A percentile compares a stretch with the other conserved stretches of the same genome.
These are phyloP conservation scores for Philereme vetulata DNA, from an alignment of 2,888 invertebrate species.

Conservation along the genomic window DNA sequence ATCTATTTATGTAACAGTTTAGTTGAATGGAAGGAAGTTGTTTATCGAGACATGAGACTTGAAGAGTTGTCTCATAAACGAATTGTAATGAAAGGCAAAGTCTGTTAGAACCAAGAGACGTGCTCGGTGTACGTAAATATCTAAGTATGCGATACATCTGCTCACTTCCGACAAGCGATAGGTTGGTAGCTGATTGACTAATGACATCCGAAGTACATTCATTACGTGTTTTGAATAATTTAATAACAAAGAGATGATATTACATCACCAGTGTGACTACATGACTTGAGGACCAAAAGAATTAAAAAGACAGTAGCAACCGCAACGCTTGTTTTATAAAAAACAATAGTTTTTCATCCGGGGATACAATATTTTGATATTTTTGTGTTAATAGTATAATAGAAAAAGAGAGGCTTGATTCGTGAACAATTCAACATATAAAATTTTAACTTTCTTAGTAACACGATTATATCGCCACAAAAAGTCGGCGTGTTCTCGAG, in stretches of 20 bases:
- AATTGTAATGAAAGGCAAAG: constrained; percentile 49
- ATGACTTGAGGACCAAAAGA: no score
- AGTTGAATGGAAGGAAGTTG: constrained; percentile 55
- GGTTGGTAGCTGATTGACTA: constrained; percentile 51
- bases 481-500: no score
- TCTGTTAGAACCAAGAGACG: constrained; percentile 31
- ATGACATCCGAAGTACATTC: constrained; percentile 49
- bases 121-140: constrained; percentile 43
- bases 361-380: no score
- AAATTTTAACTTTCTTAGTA: no score
- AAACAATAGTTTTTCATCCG: no score
- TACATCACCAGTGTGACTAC: constrained; percentile 7
- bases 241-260: constrained; percentile 26
- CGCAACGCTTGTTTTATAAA: no score
- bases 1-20: neutral
- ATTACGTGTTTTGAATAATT: constrained; percentile 44
- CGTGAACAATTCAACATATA: no score
- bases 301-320: neutral
- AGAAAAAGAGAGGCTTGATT: no score
- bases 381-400: no score
- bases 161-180: constrained; percentile 52
- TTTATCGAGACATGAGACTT: constrained; percentile 46
- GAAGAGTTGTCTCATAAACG: constrained; percentile 49
- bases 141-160: constrained; percentile 47
- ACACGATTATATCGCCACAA: no score